Conservation (phyloP, 2,888 invertebrate species). For the Rhodophaea formosa region DNA sequence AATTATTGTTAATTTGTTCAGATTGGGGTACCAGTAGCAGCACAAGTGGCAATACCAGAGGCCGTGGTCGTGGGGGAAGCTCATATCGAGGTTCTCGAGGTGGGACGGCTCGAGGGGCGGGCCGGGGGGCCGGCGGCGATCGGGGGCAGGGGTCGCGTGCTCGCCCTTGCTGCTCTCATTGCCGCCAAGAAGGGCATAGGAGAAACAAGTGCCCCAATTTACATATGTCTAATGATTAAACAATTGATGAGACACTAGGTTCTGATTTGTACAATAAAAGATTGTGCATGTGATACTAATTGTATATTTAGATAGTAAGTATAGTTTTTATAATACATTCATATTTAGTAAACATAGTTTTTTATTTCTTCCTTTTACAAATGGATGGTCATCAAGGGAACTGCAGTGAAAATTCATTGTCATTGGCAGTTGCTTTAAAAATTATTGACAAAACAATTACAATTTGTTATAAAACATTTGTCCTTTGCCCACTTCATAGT, state of each 20-base stretch:
- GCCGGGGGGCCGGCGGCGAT: conserved; percentile 33
- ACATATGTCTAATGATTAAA: background rate
- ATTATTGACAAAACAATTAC: no score
- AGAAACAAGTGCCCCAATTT: conserved; percentile 77
- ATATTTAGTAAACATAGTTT: conserved; percentile 1
- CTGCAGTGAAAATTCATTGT: no score
- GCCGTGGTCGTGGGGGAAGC: background rate
- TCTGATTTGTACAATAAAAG: background rate
- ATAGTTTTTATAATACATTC: conserved; percentile 22
- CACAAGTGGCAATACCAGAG: conserved; percentile 12
- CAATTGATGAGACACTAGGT: background rate
- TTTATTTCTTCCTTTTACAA: background rate
- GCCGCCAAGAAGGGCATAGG: conserved; percentile 87
- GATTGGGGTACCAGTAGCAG: conserved; percentile 26
- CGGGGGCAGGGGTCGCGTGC: conserved; percentile 35
- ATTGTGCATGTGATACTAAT: conserved; percentile 8
- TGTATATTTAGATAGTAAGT: conserved; percentile 19
- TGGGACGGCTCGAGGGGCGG: conserved; percentile 45
- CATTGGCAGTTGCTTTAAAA: no score
- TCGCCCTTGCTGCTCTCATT: conserved; percentile 85
- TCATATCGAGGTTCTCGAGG: conserved; percentile 31
- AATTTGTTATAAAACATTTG: no score
- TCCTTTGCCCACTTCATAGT: no score
- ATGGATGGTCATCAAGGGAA: no score
- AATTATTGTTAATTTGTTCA: background rate